These are phyloP conservation scores for Pristionchus arcanus DNA, from an alignment of 2,888 invertebrate genomes.

Conservation along the genomic window DNA sequence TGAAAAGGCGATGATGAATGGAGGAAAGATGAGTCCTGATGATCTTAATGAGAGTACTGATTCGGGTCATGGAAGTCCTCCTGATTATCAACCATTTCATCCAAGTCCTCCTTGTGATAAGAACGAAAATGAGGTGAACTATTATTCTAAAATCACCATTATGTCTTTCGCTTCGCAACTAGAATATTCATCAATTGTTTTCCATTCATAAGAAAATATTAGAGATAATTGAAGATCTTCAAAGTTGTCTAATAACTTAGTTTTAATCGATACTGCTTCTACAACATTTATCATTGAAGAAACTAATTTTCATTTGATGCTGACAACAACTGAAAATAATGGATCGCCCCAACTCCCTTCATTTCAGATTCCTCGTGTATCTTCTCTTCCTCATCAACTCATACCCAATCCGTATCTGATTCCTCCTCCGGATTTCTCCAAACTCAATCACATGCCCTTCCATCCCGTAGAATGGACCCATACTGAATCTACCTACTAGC, in stretches of 20 bases:
- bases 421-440: background rate
- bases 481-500: background rate
- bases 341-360: background rate
- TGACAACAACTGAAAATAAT: background rate
- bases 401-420: background rate
- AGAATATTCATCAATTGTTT: background rate
- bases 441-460: background rate
- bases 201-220: background rate
- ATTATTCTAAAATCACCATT: background rate
- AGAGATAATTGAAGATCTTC: background rate
- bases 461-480: background rate
- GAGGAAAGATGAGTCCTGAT: slow-evolving; percentile 50
- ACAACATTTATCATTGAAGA: background rate
- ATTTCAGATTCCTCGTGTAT: slow-evolving; percentile 28
- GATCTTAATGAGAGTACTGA: slow-evolving; percentile 68
- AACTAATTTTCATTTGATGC: no score
- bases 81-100: slow-evolving; percentile 50
- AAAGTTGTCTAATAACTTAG: background rate
- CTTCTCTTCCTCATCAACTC: background rate
- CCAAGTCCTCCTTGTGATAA: slow-evolving; percentile 38
- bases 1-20: slow-evolving; percentile 46
- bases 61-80: slow-evolving; percentile 69
- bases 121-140: slow-evolving; percentile 53
- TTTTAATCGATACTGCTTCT: no score
- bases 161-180: background rate